Evolutionary conservation across 2,113 vertebrate genomes (phyloP), one percentile per base, ranked within the genome.

Genomic region (Gobiocypris rarus): DNA sequence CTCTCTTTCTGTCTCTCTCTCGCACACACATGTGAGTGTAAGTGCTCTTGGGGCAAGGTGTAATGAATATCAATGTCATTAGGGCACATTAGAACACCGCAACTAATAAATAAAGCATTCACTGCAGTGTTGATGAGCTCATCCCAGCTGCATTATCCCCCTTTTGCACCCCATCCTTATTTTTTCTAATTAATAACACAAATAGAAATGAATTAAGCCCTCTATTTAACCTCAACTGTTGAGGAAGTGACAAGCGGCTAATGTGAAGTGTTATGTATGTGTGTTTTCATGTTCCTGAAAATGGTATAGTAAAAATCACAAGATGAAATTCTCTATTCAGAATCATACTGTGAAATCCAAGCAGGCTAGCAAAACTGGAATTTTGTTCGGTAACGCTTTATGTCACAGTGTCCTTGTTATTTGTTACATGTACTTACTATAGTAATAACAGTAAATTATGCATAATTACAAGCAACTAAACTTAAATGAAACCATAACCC

Each of bases 11-110:
- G 0, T 7, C 38, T 38, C 38, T 38, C 38, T 38, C 38, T 38
- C 19, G 58, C 26, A 87, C 38, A 71, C 75, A 54, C 67, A 28
- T 65, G 76, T 75, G 84, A 58, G 22, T 14, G 28, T 74, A 67
- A 24, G 58, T 50, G 83, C 87, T 87, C 75, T 84, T 59, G 84
- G 85, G 86, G 83, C 76, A 65, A 70, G 77, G 50, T 76, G 81
- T 89, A 89, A 90, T 90, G 89, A 90, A 89, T 88, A 89, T 87
- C 86, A 86, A 90, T 87, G 85, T 86, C 85, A 85, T 87, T 89
- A 85, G 87, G 83, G 76, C 88, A 85, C 83, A 88, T 52, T 84
- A 85, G 81, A 85, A 89, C 74, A 73, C 65, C 65, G 79, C 73
- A 82, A 82, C 84, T 84, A 88, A 88, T 87, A 88, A 87, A 83